Evolutionary conservation across 2,888 invertebrate genomes (phyloP).

Genomic region (Cosmopolites sordidus): DNA sequence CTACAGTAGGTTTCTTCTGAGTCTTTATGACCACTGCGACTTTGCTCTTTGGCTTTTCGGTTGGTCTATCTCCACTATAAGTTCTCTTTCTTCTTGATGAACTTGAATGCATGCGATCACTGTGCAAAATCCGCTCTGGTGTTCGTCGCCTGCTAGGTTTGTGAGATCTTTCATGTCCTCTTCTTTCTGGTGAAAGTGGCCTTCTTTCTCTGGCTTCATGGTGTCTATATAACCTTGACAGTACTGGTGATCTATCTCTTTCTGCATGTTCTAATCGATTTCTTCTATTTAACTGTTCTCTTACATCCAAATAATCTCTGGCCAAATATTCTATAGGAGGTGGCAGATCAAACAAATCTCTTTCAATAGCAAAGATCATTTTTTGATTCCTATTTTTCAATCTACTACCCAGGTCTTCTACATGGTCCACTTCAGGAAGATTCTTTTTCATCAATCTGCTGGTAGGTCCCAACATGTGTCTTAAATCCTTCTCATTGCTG

Average conservation of each 20-base stretch:
- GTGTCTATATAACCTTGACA: constrained; percentile 10
- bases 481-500: constrained; percentile 32
- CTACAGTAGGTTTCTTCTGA: constrained; percentile 41
- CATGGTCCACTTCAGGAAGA: constrained; percentile 18
- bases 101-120: constrained; percentile 27
- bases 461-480: constrained; percentile 35
- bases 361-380: constrained; percentile 37
- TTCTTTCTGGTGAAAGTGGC: not conserved
- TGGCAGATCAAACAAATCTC: constrained; percentile 18
- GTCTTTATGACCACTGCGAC: constrained; percentile 46
- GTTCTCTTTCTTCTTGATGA: constrained; percentile 22
- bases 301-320: constrained; percentile 10
- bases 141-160: constrained; percentile 11
- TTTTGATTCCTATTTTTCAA: constrained; percentile 38
- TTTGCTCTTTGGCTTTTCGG: constrained; percentile 43
- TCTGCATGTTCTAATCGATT: constrained; percentile 5
- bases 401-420: constrained; percentile 36
- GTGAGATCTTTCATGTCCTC: constrained; percentile 4
- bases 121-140: constrained; percentile 30
- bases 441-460: constrained; percentile 23
- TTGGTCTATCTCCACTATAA: constrained; percentile 13
- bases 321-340: constrained; percentile 8
- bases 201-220: constrained; percentile 3
- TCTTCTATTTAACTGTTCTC: constrained; percentile 18
- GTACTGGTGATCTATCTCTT: constrained; percentile 9